Evolutionary conservation across 2,113 vertebrate species (phyloP).

Genomic region (Phylloscopus whistleri): DNA sequence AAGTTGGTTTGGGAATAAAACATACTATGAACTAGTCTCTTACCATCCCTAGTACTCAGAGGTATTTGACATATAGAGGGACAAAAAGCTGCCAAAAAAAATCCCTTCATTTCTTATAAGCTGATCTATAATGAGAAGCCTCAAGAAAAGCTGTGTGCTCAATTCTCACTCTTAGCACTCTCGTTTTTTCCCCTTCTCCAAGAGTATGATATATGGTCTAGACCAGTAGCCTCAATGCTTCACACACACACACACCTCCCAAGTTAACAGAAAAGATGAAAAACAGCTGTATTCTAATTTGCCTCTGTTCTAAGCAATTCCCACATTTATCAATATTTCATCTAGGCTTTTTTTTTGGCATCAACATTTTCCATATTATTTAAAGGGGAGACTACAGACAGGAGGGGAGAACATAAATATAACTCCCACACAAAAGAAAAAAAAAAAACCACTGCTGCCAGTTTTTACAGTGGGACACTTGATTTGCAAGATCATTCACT

Average conservation of each 20-base stretch:
- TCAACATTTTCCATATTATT: slow-evolving; percentile 16
- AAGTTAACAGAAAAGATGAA: slow-evolving; percentile 36
- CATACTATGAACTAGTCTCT: neutral
- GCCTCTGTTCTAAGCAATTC: slow-evolving; percentile 30
- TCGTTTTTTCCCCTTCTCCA: neutral
- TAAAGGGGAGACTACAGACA: neutral
- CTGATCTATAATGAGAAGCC: neutral
- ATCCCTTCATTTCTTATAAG: neutral
- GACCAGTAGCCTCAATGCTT: slow-evolving; percentile 8
- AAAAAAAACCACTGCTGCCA: neutral
- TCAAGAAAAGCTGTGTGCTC: neutral
- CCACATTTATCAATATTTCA: slow-evolving; percentile 64
- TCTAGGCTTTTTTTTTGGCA: slow-evolving; percentile 35
- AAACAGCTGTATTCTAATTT: slow-evolving; percentile 56
- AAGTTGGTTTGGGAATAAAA: neutral
- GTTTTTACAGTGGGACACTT: neutral
- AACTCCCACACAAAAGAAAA: neutral
- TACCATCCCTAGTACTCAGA: neutral
- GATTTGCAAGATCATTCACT: neutral
- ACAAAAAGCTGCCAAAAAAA: neutral
- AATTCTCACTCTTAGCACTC: neutral
- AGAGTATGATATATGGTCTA: neutral
- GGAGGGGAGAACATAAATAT: neutral
- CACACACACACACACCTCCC: neutral
- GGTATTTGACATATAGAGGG: neutral